A percentile compares a stretch with the other conserved stretches of the same genome.
phyloP scores from a whole-genome alignment of 2,113 vertebrate genomes.

The Paradisaea rubra region DNA sequence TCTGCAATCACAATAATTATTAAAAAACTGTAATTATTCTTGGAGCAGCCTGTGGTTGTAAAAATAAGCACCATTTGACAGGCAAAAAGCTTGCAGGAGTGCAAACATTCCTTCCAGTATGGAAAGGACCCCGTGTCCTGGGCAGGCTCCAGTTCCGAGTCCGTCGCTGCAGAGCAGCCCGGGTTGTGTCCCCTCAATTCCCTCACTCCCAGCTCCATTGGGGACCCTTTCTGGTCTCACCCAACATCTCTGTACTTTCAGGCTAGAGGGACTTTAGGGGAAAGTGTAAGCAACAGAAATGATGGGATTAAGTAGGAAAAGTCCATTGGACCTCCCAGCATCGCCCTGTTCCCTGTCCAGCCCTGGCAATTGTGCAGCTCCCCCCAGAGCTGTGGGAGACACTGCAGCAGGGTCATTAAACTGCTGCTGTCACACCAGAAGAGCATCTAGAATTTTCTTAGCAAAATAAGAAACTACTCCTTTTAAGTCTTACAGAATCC shows the following conservation, averaged over 20 bases:
- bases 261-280: not conserved
- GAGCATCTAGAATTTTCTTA: not conserved
- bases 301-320: not conserved
- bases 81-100: not conserved
- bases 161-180: accelerated
- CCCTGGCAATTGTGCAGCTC: not conserved
- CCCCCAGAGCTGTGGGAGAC: not conserved
- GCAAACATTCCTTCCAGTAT: not conserved
- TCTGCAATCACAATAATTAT: conserved; percentile 41
- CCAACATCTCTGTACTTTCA: not conserved
- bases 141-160: not conserved
- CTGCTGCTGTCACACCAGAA: not conserved
- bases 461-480: not conserved
- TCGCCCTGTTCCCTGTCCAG: not conserved
- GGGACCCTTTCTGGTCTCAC: not conserved
- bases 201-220: accelerated
- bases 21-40: conserved; percentile 45
- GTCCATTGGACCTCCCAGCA: not conserved
- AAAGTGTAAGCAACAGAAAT: not conserved
- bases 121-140: not conserved
- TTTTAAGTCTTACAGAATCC: not conserved
- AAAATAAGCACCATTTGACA: not conserved
- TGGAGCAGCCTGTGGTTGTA: not conserved
- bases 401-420: not conserved
- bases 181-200: not conserved